Conservation (phyloP, 64 coral and sea anemone genomes). For the Hydrozoanthus tunicans region DNA sequence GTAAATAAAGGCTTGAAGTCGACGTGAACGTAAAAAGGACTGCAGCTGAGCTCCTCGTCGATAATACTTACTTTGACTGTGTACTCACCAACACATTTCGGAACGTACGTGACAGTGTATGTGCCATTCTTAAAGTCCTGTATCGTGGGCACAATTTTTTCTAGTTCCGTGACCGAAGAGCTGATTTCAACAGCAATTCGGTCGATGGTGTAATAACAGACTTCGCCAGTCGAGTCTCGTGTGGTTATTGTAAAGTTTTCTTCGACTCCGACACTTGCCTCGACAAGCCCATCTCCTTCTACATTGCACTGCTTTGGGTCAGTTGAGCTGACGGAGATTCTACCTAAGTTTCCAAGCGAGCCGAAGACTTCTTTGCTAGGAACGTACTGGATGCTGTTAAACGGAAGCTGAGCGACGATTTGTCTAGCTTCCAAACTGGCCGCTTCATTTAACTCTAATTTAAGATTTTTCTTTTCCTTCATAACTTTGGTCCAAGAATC, state of each 20-base stretch:
- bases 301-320: conserved; percentile 34
- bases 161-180: conserved; percentile 8
- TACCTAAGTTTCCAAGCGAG: conserved; percentile 19
- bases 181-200: conserved; percentile 38
- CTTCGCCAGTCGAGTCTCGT: conserved; percentile 26
- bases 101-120: conserved; percentile 29
- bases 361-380: conserved; percentile 16
- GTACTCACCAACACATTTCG: conserved; percentile 20
- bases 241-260: conserved; percentile 26
- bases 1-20: conserved; percentile 35
- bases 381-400: conserved; percentile 32
- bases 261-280: background rate
- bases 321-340: conserved; percentile 35
- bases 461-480: conserved; percentile 34
- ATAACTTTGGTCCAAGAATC: conserved; percentile 55
- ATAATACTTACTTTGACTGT: conserved; percentile 12
- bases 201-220: conserved; percentile 22
- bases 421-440: background rate
- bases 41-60: background rate
- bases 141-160: conserved; percentile 19
- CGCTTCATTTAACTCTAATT: background rate
- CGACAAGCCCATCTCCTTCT: conserved; percentile 1
- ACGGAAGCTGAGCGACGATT: conserved; percentile 2
- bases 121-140: conserved; percentile 40
- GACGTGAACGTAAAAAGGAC: conserved; percentile 35